Evolutionary conservation across 1,140 invertebrate species (phyloP), one percentile per base, ranked within the genome.

Genomic region (Euglossa dilemma): DNA sequence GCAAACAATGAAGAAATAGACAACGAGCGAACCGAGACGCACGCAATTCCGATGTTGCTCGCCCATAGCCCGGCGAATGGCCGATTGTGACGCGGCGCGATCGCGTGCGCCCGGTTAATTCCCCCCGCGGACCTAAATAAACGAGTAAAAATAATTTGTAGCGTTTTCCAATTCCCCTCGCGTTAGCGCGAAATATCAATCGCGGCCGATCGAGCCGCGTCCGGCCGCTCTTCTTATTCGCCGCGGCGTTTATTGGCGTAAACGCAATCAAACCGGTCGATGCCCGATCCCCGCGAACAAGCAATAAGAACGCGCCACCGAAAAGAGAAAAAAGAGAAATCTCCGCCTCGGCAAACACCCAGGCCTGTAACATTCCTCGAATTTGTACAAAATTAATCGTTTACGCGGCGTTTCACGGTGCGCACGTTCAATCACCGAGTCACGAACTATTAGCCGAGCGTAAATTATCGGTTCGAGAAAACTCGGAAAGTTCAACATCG

Each of bases 21-120:
- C 82, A 82, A 85, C 82, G 91, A 91, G 78, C 88, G 85, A 86
- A 92, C 78, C 89, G 90, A 91, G 83, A 91, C 90, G 89, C 91
- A 92, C 91, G 91, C 91, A 90, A 92, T 82, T 50, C 25, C 52
- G 50, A 66, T 69, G 85, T 81, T 79, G 80, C 72, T 56, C 61
- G 80, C 61, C 83, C n/a, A 73, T 74, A 61, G 76, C 67, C 71
- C 56, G 50, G 69, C 56, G 18, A 25, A 25, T 18, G 28, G 50
- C 56, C 50, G 85, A 86, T 85, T 87, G 69, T 72, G 78, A 86
- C 84, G 66, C 83, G 56, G 54, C 56, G 54, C 7, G 74, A 87
- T 87, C 86, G 86, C 86, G 86, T 87, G 86, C 80, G 63, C 78
- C 36, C 71, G 75, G 85, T 87, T 87, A 86, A 87, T 87, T 83